Conservation (phyloP, 1,140 invertebrate species). For the Dendroctonus ponderosae region DNA sequence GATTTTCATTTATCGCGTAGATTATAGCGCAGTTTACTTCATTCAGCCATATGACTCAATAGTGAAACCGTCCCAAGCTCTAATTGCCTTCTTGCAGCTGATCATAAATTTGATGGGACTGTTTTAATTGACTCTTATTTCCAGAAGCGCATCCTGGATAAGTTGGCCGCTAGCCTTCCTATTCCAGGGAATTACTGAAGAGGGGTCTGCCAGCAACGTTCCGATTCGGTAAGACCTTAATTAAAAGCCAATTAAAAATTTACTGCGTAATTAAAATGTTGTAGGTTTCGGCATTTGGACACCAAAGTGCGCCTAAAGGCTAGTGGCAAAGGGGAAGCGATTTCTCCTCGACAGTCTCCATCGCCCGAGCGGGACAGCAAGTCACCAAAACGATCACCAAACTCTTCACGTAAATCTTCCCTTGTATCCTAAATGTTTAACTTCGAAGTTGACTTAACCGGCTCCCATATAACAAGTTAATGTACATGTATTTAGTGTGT, state of each 20-base stretch:
- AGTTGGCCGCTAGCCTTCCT: slow-evolving; percentile 86
- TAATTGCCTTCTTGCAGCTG: too few species aligned
- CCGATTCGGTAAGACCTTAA: slow-evolving; percentile 67
- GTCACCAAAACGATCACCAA: slow-evolving; percentile 52
- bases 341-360: slow-evolving; percentile 59
- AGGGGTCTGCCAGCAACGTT: slow-evolving; percentile 66
- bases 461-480: too few species aligned
- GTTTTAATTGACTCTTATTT: slow-evolving; percentile 31
- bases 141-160: slow-evolving; percentile 73
- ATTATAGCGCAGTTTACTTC: too few species aligned
- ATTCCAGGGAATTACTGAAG: slow-evolving; percentile 72
- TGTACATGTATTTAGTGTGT: too few species aligned
- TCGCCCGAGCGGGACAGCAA: slow-evolving; percentile 56
- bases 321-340: slow-evolving; percentile 52
- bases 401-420: slow-evolving; percentile 45
- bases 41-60: too few species aligned
- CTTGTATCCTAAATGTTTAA: slow-evolving; percentile 20
- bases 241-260: slow-evolving; percentile 11
- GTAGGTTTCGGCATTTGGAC: slow-evolving; percentile 76
- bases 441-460: too few species aligned
- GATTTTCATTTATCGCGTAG: too few species aligned
- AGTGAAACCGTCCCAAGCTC: too few species aligned
- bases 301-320: slow-evolving; percentile 71
- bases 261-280: background rate
- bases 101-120: too few species aligned